Evolutionary conservation across 2,888 invertebrate genomes (phyloP), one percentile per base, ranked within the genome.

Genomic region (Auanema sp.): DNA sequence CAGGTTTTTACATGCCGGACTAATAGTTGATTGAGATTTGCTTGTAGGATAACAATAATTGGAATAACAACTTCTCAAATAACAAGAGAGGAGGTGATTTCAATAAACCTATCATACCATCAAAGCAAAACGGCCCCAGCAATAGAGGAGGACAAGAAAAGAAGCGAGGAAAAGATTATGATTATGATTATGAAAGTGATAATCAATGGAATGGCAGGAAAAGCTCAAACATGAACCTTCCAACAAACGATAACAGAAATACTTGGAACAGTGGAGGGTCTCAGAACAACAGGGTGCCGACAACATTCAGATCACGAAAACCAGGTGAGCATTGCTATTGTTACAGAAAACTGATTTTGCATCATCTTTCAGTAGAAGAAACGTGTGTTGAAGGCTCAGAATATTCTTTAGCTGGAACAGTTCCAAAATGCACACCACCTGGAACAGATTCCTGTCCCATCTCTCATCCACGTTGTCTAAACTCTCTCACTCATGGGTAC

Each of bases 391-490:
- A 60, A 24, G 72, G 72, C 23, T 24, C 62, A 2, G 72, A 72
- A 53, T 72, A 68, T 43, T 24, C 64, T 58, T 58, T 66, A 41
- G 61, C 66, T 24, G 51, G 57, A 44, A 55, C 41, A 10, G 64
- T 64, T 10, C 71, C 73, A 14, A 65, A 68, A 59, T 74, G 73
- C 54, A 57, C 58, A 41, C 73, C 71, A 53, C 73, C 73, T 40
- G 73, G 67, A 14, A 59, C 71, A 18, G 73, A 74, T 58, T 74
- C 73, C 1, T 74, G 73, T 65, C 73, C 73, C 2, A 44, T 69
- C 64, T 65, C 59, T 51, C 73, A 74, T 58, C 62, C 62, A 0
- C 41, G 56, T 12, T 62, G 62, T 50, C 24, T 62, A 25, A 50
- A 44, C n/a, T 62, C 62, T 12, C 40, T 42, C 24, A 51, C 56